These are phyloP conservation scores for Buphagus erythrorhynchus DNA, from an alignment of 2,797 vertebrate genomes.

Conservation along the genomic window DNA sequence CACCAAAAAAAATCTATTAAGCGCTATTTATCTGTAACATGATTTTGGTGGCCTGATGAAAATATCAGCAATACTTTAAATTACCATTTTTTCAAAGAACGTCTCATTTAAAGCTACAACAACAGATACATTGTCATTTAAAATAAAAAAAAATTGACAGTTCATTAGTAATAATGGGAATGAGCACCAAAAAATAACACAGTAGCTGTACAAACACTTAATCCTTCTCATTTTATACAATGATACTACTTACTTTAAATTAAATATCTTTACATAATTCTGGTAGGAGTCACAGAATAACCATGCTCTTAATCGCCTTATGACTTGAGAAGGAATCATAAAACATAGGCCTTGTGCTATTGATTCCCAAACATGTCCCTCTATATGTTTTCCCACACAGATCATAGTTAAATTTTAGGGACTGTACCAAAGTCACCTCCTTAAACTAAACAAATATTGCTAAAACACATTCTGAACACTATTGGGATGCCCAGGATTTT, in stretches of 20 bases:
- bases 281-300: background rate
- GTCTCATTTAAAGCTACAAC: conserved; percentile 1
- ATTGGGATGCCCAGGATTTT: background rate
- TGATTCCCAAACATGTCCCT: background rate
- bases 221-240: background rate
- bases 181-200: background rate
- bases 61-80: background rate
- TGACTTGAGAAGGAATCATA: background rate
- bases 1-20: background rate
- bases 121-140: background rate
- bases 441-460: background rate
- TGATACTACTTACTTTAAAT: background rate
- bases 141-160: background rate
- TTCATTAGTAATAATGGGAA: background rate
- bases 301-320: background rate
- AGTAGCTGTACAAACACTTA: background rate
- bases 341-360: fast-evolving
- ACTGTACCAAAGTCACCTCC: background rate
- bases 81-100: background rate
- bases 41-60: background rate
- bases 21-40: too few species aligned
- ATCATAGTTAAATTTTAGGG: background rate
- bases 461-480: background rate
- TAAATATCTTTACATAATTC: background rate
- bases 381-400: background rate